phyloP scores from a whole-genome alignment of 2,113 vertebrate genomes.

The Crotalus horridus region DNA sequence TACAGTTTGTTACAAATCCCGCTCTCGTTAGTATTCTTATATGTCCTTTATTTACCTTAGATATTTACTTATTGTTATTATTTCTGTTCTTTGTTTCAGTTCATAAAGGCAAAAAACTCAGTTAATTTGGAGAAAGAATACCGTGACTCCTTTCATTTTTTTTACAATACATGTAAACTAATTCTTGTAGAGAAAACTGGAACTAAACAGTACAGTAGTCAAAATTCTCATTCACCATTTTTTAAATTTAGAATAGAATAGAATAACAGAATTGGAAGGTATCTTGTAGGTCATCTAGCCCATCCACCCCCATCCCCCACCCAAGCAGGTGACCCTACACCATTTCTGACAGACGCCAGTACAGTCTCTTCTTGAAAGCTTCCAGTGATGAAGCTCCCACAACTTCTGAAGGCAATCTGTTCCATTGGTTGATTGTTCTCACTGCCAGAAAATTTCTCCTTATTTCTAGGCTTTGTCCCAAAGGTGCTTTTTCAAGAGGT shows the following conservation, averaged over 20 bases:
- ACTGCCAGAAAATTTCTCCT: too few relatives aligned
- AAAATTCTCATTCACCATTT: background rate
- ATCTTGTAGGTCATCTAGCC: too few relatives aligned
- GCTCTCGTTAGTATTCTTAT: slow-evolving; percentile 32
- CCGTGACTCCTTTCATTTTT: too few relatives aligned
- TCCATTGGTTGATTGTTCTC: too few relatives aligned
- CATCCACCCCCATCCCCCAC: too few relatives aligned
- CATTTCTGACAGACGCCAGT: too few relatives aligned
- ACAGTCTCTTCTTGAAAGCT: too few relatives aligned
- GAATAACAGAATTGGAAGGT: too few relatives aligned
- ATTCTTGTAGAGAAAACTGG: background rate
- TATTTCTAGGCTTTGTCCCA: background rate
- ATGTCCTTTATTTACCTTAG: slow-evolving; percentile 28
- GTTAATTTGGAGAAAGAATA: background rate
- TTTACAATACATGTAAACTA: background rate
- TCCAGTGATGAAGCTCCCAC: too few relatives aligned
- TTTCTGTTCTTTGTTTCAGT: slow-evolving; percentile 11
- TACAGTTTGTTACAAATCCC: background rate
- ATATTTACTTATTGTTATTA: background rate
- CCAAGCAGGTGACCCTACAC: too few relatives aligned
- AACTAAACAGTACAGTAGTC: background rate
- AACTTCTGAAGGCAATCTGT: too few relatives aligned
- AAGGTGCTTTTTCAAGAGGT: background rate
- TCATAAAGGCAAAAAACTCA: background rate
- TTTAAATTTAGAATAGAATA: background rate